These are phyloP conservation scores for Irena cyanogastra DNA, from an alignment of 2,113 vertebrate genomes.

Conservation along the genomic window DNA sequence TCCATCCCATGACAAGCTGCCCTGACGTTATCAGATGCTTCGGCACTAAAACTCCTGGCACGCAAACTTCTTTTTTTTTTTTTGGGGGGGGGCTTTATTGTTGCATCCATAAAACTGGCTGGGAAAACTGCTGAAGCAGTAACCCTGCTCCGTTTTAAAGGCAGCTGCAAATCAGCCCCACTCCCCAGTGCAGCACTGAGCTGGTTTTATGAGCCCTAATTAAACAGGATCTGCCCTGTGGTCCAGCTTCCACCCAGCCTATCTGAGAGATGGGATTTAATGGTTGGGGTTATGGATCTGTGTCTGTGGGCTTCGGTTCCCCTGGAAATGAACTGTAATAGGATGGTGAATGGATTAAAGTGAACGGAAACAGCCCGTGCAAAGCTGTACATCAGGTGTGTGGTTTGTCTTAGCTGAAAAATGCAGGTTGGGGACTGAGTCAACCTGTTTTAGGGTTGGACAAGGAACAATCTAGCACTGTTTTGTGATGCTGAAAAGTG, in stretches of 20 bases:
- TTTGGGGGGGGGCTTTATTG: not conserved
- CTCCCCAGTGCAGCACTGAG: not conserved
- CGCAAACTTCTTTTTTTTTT: not conserved
- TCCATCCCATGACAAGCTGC: not conserved
- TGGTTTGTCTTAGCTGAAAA: not conserved
- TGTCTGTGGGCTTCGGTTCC: not conserved
- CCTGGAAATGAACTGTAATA: not conserved
- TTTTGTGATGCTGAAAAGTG: not conserved
- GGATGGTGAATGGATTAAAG: not conserved
- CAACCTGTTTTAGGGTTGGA: not conserved
- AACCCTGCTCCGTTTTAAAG: conserved; percentile 57
- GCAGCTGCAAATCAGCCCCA: conserved; percentile 59
- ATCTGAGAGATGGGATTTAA: conserved; percentile 37
- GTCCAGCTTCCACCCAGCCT: conserved; percentile 50
- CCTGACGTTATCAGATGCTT: conserved; percentile 14
- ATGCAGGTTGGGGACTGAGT: not conserved
- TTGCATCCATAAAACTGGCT: conserved; percentile 53
- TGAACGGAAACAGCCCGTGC: not conserved
- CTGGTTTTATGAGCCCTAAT: conserved; percentile 51
- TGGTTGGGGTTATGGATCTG: not conserved
- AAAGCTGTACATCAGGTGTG: not conserved
- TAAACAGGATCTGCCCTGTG: conserved; percentile 58
- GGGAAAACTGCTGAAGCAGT: conserved; percentile 68
- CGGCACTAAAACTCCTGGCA: conserved; percentile 24
- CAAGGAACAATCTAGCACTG: accelerated